Evolutionary conservation across 2,113 vertebrate genomes (phyloP), one percentile per base, ranked within the genome.

Genomic region (Lucifuga dentata): DNA sequence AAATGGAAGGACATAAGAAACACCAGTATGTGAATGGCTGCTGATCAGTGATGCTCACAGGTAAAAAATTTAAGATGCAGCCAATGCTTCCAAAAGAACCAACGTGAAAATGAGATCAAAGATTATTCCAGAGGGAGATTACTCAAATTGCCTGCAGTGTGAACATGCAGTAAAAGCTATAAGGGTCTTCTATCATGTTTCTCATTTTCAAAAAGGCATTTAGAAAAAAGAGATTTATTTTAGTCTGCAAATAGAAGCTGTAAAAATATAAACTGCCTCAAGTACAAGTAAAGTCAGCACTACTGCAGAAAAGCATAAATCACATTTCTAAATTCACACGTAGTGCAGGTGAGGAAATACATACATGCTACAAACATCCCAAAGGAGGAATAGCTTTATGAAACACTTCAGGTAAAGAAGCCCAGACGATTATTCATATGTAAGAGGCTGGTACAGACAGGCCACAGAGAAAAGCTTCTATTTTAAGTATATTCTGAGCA

Each of bases 361-460:
- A 77, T 81, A 64, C 65, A 73, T 2, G 50, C 61, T 55, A 59
- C 59, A 51, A 51, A 53, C 63, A 40, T 84, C 79, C 83, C 81
- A 74, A 8, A 76, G 70, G 72, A 66, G 65, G 68, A 75, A 66
- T 60, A 58, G 77, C 76, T 84, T 86, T 66, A 86, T 71, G 57
- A 78, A 87, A 56, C 63, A 52, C 82, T 79, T 85, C 73, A 73
- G 80, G 78, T 85, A 13, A 67, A 68, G 68, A 52, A 39, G 64
- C 58, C 11, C 50, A 76, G 66, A 66, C 53, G 66, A 61, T 81
- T 72, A 73, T 63, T 84, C 73, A 77, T 71, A 29, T 62, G 49
- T 62, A 72, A 59, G 68, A 81, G 73, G 21, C 35, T 56, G 62
- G 51, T 68, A 60, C 45, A 36, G 48, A 70, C 48, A 73, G 70